phyloP scores from a whole-genome alignment of 2,888 invertebrate genomes.

The Yponomeuta sedellus region DNA sequence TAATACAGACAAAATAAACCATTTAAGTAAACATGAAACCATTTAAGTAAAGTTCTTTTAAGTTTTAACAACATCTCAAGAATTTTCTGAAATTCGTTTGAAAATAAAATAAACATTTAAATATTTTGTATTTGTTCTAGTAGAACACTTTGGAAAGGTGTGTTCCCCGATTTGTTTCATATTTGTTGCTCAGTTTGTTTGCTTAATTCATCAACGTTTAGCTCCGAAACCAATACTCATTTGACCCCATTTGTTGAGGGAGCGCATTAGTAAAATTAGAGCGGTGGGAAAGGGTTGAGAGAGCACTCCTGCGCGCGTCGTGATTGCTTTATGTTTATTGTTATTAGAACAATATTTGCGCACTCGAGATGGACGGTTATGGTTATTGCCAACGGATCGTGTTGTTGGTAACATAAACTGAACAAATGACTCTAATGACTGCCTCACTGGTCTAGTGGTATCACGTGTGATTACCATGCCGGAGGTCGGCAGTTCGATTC shows the following conservation, averaged over 20 bases:
- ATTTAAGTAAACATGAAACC: no score
- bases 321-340: constrained; percentile 69
- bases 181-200: background rate
- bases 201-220: constrained; percentile 1
- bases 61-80: no score
- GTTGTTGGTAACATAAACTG: constrained; percentile 27
- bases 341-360: constrained; percentile 76
- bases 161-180: no score
- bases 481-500: no score
- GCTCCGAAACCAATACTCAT: constrained; percentile 53
- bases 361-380: constrained; percentile 66
- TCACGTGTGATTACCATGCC: no score
- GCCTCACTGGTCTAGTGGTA: no score
- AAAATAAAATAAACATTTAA: no score
- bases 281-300: constrained; percentile 58
- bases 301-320: constrained; percentile 26
- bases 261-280: constrained; percentile 74
- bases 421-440: constrained; percentile 5
- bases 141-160: no score
- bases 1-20: no score
- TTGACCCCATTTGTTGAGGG: constrained; percentile 54
- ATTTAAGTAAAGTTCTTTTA: no score
- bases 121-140: no score
- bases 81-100: no score
- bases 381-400: constrained; percentile 50